phyloP scores from a whole-genome alignment of 2,888 invertebrate species.

The Caenorhabditis japonica region DNA sequence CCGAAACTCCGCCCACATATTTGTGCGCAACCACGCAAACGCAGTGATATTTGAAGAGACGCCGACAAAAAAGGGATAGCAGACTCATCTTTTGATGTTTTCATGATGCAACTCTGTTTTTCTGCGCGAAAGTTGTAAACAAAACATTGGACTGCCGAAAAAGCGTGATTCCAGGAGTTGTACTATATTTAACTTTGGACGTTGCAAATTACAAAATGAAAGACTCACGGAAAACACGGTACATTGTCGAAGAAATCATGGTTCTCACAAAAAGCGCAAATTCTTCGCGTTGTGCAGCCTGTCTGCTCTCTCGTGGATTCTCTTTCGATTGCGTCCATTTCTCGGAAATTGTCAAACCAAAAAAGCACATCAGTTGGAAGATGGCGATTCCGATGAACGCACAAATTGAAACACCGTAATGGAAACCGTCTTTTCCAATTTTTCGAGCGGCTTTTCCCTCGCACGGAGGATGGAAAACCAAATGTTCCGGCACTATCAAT shows the following conservation, averaged over 20 bases:
- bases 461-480: constrained; percentile 65
- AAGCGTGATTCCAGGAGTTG: no score
- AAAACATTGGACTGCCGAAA: no score
- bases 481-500: constrained; percentile 63
- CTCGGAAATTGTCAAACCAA: constrained; percentile 72
- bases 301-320: constrained; percentile 43
- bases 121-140: no score
- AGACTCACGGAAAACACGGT: constrained; percentile 59
- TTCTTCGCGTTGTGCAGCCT: constrained; percentile 48
- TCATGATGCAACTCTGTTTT: no score
- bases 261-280: constrained; percentile 50
- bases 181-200: neutral
- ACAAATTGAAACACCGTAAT: constrained; percentile 69
- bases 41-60: no score
- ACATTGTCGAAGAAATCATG: constrained; percentile 59
- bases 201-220: neutral
- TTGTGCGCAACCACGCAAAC: no score
- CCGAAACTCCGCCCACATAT: no score
- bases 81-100: no score
- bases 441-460: constrained; percentile 61
- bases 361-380: constrained; percentile 74
- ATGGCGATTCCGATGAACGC: constrained; percentile 68
- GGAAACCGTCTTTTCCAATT: constrained; percentile 69
- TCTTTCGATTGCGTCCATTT: constrained; percentile 58
- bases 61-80: no score